Evolutionary conservation across 35 echinoderm and acorn worm species (phyloP).

Genomic region (Chiridota heheva): DNA sequence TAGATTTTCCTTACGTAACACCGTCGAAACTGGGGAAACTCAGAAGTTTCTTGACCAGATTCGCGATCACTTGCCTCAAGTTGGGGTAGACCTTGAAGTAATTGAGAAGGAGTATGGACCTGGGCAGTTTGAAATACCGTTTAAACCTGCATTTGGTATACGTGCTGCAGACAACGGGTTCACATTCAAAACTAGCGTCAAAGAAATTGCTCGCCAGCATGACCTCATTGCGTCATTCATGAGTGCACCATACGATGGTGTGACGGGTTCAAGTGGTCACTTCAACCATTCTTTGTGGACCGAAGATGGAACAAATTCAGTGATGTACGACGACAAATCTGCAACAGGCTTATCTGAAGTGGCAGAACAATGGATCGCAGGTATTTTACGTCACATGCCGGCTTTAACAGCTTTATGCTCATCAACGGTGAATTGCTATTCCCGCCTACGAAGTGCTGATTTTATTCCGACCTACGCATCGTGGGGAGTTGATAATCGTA

Average conservation of each 20-base stretch:
- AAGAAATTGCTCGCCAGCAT: constrained; percentile 69
- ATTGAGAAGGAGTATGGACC: constrained; percentile 49
- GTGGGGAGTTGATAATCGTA: constrained; percentile 79
- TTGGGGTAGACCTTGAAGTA: constrained; percentile 58
- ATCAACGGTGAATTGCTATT: constrained; percentile 64
- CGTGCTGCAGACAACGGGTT: constrained; percentile 55
- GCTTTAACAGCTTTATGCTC: constrained; percentile 58
- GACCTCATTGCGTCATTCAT: constrained; percentile 77
- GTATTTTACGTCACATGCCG: constrained; percentile 59
- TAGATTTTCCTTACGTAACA: background rate
- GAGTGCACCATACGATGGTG: constrained; percentile 50
- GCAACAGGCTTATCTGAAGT: constrained; percentile 53
- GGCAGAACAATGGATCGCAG: constrained; percentile 69
- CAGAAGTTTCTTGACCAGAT: constrained; percentile 3
- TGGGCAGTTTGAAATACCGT: constrained; percentile 62
- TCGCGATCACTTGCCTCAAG: background rate
- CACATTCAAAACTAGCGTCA: constrained; percentile 69
- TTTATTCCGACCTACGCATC: constrained; percentile 53
- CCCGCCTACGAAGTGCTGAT: constrained; percentile 17
- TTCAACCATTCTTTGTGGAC: constrained; percentile 79
- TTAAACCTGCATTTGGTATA: constrained; percentile 66
- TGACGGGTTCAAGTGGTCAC: constrained; percentile 51
- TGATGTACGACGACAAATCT: constrained; percentile 30
- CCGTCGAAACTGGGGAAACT: background rate
- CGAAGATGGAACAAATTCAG: constrained; percentile 6